Evolutionary conservation across 2,797 vertebrate genomes (phyloP).

Genomic region (Ibycter americanus): DNA sequence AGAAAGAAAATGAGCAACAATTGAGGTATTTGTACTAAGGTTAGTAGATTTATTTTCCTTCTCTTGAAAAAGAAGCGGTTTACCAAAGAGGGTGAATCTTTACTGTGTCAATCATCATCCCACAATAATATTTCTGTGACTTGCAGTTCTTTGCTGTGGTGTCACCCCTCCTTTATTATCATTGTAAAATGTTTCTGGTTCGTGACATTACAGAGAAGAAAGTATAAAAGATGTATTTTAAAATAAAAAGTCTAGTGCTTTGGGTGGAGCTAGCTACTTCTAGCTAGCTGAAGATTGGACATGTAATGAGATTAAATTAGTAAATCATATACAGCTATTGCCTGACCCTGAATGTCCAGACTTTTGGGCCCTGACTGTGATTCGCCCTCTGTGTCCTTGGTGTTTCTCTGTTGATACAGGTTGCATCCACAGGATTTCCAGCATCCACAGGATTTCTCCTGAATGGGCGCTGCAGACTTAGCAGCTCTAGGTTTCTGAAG

Average conservation of each 20-base stretch:
- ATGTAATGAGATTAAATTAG: background rate
- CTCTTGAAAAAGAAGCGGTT: background rate
- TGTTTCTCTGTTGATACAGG: fast-evolving
- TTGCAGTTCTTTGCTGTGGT: background rate
- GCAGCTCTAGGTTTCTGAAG: background rate
- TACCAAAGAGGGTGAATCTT: fast-evolving
- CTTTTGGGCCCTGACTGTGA: background rate
- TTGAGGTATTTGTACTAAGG: background rate
- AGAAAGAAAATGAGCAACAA: background rate
- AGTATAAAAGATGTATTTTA: background rate
- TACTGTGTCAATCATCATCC: background rate
- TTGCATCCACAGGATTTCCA: background rate
- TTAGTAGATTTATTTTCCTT: background rate
- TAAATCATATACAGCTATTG: background rate
- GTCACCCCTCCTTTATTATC: background rate
- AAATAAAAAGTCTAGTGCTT: background rate
- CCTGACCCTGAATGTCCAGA: background rate
- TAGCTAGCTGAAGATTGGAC: background rate
- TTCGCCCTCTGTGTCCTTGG: background rate
- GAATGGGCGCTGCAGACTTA: background rate
- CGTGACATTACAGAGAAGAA: background rate
- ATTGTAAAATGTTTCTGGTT: background rate
- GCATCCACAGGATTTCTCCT: background rate
- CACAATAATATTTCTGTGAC: background rate
- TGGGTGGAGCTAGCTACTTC: background rate